A percentile compares a stretch with the other conserved stretches of the same genome.
Conservation (phyloP, 2,113 vertebrate species). For the Eira barbara region DNA sequence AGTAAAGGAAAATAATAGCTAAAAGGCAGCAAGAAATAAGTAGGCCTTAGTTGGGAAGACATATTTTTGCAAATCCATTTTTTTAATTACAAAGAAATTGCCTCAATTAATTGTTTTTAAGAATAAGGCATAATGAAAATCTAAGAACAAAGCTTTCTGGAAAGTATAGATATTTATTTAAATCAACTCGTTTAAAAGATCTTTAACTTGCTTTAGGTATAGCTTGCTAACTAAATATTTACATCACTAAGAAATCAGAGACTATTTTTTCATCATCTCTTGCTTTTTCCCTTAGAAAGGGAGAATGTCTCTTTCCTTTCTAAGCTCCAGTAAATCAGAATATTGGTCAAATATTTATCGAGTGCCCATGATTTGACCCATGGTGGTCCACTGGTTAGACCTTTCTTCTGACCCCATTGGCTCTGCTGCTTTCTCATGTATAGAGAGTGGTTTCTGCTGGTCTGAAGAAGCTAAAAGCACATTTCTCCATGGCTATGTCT, state of each 20-base stretch:
- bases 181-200: constrained; percentile 22
- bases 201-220: not conserved
- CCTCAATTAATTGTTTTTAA: constrained; percentile 43
- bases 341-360: constrained; percentile 42
- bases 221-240: constrained; percentile 1
- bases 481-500: not conserved
- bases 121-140: not conserved
- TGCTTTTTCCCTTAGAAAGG: not conserved
- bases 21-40: constrained; percentile 27
- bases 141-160: constrained; percentile 3
- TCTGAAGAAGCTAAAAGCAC: not conserved
- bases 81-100: constrained; percentile 57
- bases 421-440: not conserved
- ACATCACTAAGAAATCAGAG: not conserved
- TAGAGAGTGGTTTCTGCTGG: not conserved
- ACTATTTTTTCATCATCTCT: not conserved
- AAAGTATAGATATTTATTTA: constrained; percentile 43
- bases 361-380: not conserved
- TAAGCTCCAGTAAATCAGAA: constrained; percentile 15
- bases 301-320: not conserved
- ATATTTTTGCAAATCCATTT: constrained; percentile 20
- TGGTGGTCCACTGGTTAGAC: not conserved
- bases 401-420: not conserved
- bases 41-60: constrained; percentile 1
- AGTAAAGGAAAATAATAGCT: constrained; percentile 41